Evolutionary conservation across 2,888 invertebrate genomes (phyloP), one percentile per base, ranked within the genome.

Genomic region (Mimachlamys varia): DNA sequence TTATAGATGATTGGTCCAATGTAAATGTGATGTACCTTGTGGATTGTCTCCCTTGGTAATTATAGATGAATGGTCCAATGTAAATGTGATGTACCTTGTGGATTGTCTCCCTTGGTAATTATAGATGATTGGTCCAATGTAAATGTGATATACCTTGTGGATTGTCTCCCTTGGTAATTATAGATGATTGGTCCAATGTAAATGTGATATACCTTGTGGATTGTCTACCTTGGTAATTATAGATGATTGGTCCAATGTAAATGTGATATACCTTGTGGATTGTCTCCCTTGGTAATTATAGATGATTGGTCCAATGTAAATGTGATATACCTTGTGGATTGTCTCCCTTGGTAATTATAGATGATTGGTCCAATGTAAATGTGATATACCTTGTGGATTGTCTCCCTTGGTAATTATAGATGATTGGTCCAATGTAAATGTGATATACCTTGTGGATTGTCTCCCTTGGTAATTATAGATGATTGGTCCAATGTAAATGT

Each of bases 1-100:
- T 96, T 99, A 99, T 0, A 99, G 97, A 94, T 99, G 96, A 96
- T 99, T n/a, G n/a, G n/a, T n/a, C n/a, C n/a, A n/a, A n/a, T n/a
- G n/a, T n/a, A n/a, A n/a, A n/a, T n/a, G n/a, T n/a, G n/a, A n/a
- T n/a, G n/a, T 91, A 97, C 97, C 96, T 97, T 97, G 94, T 97
- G 97, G 90, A 97, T 97, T 93, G 96, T 97, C n/a, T 97, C 97
- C 87, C 97, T 97, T 0, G 99, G 99, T 95, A 99, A 98, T 96
- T 99, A 99, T 0, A 99, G 97, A 94, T 99, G 96, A 96, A n/a
- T n/a, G n/a, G n/a, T n/a, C n/a, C n/a, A n/a, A n/a, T n/a, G n/a
- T n/a, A n/a, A n/a, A n/a, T n/a, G n/a, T n/a, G n/a, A n/a, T n/a
- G n/a, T 91, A 97, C 97, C 96, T 97, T 97, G 94, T 97, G 97